Evolutionary conservation across 2,888 invertebrate genomes (phyloP).

Genomic region (Cheilosia impressa): DNA sequence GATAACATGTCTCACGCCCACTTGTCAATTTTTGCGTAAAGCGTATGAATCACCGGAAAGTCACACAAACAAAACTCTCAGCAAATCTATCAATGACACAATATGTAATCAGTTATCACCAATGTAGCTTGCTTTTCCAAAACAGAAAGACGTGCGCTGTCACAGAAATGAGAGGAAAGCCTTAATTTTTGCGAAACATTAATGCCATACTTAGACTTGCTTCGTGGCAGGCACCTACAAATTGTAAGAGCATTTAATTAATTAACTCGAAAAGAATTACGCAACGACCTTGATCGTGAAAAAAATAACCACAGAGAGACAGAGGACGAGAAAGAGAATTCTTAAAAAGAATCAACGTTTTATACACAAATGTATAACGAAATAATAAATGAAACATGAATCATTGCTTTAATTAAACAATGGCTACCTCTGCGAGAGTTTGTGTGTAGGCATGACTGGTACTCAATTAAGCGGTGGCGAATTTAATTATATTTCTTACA

Average conservation of each 20-base stretch:
- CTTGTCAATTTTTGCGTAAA: conserved; percentile 1
- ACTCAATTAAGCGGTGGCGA: no score
- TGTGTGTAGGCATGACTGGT: no score
- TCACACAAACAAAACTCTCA: conserved; percentile 2
- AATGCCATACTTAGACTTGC: conserved; percentile 26
- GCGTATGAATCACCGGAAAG: conserved; percentile 20
- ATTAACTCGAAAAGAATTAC: conserved; percentile 37
- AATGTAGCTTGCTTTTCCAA: not conserved
- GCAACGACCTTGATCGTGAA: conserved; percentile 53
- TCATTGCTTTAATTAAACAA: conserved; percentile 19
- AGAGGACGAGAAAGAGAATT: not conserved
- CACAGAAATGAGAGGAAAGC: conserved; percentile 16
- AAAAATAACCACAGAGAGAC: not conserved
- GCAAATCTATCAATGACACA: conserved; percentile 32
- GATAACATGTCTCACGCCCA: conserved; percentile 7
- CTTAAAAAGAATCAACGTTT: not conserved
- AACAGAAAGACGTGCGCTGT: conserved; percentile 14
- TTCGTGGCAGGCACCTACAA: conserved; percentile 43
- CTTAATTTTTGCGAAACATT: conserved; percentile 11
- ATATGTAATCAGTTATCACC: not conserved
- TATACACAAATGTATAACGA: not conserved
- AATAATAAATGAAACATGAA: conserved; percentile 9
- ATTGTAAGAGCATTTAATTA: conserved; percentile 35
- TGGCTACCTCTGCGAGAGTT: no score
- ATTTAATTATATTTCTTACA: no score